These are phyloP conservation scores for Sander vitreus DNA, from an alignment of 2,113 vertebrate genomes.

Conservation along the genomic window DNA sequence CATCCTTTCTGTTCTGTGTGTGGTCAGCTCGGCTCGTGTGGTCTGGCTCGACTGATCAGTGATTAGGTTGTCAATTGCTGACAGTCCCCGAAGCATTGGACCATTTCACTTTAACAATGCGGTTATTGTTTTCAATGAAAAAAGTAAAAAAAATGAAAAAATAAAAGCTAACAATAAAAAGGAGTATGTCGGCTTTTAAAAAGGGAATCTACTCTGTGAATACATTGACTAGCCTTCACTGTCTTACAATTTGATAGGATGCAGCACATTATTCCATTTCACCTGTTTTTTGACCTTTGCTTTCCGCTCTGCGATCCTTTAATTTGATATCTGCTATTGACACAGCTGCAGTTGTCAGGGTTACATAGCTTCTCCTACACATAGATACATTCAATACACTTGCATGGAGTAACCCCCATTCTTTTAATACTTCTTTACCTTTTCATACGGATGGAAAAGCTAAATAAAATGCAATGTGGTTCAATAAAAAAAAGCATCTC, in stretches of 20 bases:
- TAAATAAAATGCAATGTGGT: neutral
- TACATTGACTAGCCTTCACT: neutral
- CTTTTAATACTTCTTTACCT: neutral
- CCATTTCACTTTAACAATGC: neutral
- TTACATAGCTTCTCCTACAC: neutral
- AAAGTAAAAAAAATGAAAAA: neutral
- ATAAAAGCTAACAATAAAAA: neutral
- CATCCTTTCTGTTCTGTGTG: conserved; percentile 10
- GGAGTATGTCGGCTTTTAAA: neutral
- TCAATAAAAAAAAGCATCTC: neutral
- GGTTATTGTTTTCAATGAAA: conserved; percentile 9
- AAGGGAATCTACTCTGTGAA: neutral
- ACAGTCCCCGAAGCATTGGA: conserved; percentile 6
- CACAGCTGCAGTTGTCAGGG: neutral
- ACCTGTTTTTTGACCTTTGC: conserved; percentile 17
- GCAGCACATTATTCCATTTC: conserved; percentile 1
- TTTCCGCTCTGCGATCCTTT: neutral
- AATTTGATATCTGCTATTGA: conserved; percentile 2
- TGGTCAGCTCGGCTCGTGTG: conserved; percentile 20
- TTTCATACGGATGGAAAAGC: neutral
- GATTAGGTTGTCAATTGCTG: conserved; percentile 50
- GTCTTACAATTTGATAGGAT: neutral
- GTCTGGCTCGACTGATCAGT: conserved; percentile 54
- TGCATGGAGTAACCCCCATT: neutral
- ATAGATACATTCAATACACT: neutral